Evolutionary conservation across 1,140 invertebrate species (phyloP).

Genomic region (Orchestia grillus): DNA sequence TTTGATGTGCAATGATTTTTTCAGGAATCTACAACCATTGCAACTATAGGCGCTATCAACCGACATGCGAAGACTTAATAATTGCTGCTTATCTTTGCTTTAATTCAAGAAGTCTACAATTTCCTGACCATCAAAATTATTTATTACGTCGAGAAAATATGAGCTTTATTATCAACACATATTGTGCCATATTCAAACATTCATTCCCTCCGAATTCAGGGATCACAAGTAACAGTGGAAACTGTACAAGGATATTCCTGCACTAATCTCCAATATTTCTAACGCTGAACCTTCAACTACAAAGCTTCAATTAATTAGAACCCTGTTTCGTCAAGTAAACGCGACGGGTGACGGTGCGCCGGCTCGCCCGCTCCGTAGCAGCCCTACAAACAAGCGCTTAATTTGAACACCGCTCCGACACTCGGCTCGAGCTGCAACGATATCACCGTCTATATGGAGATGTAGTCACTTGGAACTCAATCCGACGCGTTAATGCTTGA

Average conservation of each 20-base stretch:
- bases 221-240: not conserved
- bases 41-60: no score
- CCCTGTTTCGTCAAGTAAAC: not conserved
- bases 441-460: not conserved
- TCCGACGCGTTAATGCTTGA: not conserved
- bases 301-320: not conserved
- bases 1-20: no score
- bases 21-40: no score
- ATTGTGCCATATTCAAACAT: no score
- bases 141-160: no score
- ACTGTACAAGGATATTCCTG: not conserved
- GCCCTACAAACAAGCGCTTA: not conserved
- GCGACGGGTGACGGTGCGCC: not conserved
- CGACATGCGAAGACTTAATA: no score
- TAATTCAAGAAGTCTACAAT: no score
- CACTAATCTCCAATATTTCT: not conserved
- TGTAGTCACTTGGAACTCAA: not conserved
- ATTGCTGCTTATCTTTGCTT: no score
- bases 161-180: no score
- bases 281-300: not conserved
- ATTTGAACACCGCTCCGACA: not conserved
- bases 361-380: not conserved
- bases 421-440: not conserved
- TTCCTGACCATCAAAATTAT: no score
- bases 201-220: no score